Conservation (phyloP, 2,888 invertebrate genomes). For the Metallyticus violacea region DNA sequence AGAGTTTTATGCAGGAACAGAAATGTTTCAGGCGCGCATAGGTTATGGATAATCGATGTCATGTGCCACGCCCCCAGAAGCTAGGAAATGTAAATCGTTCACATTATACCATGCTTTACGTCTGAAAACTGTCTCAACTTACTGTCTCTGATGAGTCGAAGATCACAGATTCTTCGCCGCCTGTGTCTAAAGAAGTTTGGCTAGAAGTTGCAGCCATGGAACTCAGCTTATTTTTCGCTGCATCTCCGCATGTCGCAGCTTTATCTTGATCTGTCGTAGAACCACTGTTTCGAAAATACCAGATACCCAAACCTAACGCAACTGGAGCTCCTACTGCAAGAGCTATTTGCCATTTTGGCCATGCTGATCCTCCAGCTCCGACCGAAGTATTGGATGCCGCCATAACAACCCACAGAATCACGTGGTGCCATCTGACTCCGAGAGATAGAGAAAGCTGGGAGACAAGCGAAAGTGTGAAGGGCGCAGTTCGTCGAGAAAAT, state of each 20-base stretch:
- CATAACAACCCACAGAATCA: conserved; percentile 9
- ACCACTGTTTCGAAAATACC: conserved; percentile 63
- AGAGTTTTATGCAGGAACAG: too few relatives aligned
- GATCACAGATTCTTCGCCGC: conserved; percentile 40
- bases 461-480: not conserved
- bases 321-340: conserved; percentile 79
- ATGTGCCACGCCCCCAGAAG: not conserved
- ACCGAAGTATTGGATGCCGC: conserved; percentile 16
- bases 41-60: not conserved
- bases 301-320: conserved; percentile 77
- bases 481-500: not conserved
- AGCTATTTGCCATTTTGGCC: conserved; percentile 79
- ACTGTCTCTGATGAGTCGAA: conserved; percentile 44
- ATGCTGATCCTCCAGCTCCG: conserved; percentile 35
- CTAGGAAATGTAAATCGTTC: too few relatives aligned
- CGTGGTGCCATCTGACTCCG: not conserved
- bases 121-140: conserved; percentile 34
- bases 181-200: conserved; percentile 59
- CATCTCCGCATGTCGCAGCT: conserved; percentile 42
- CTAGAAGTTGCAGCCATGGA: conserved; percentile 44
- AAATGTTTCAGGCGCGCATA: not conserved
- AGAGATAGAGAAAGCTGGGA: not conserved
- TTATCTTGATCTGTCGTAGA: conserved; percentile 33
- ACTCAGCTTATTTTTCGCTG: conserved; percentile 48
- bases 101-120: too few relatives aligned